These are phyloP conservation scores for Drosophila leontia DNA, from an alignment of 1,140 invertebrate species.

Conservation along the genomic window DNA sequence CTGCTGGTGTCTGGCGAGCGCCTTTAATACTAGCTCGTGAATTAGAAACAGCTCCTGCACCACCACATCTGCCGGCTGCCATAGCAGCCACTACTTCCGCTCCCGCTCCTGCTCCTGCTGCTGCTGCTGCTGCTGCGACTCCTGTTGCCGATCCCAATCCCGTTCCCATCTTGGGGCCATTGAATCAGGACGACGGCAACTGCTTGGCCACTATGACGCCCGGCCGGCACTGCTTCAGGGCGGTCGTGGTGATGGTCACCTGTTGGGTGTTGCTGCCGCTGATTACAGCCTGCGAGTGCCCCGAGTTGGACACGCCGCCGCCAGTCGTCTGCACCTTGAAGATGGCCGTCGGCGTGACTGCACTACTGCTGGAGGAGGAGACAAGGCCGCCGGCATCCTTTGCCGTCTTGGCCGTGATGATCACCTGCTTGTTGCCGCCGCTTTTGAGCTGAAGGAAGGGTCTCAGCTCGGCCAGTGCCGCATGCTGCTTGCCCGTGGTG, in stretches of 20 bases:
- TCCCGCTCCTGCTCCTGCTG: conserved; percentile 10
- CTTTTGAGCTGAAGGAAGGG: conserved; percentile 88
- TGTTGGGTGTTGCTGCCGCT: conserved; percentile 49
- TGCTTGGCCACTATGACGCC: conserved; percentile 95
- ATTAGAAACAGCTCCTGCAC: conserved; percentile 29
- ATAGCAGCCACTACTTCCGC: conserved; percentile 21
- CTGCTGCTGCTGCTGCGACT: neutral
- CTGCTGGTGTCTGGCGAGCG: conserved; percentile 47
- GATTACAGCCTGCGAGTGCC: conserved; percentile 36
- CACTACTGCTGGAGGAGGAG: conserved; percentile 33
- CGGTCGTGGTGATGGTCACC: conserved; percentile 85
- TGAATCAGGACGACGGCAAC: conserved; percentile 84
- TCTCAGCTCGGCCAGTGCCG: conserved; percentile 88
- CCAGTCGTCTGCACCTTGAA: conserved; percentile 76
- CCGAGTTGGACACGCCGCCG: neutral
- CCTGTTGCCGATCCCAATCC: conserved; percentile 12
- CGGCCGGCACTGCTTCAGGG: conserved; percentile 89
- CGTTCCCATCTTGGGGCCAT: conserved; percentile 47
- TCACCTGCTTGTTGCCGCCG: conserved; percentile 75
- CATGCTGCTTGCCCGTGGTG: conserved; percentile 86
- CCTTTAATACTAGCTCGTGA: conserved; percentile 66
- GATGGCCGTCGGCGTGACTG: conserved; percentile 76
- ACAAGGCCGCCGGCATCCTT: conserved; percentile 48
- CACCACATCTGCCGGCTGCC: conserved; percentile 32
- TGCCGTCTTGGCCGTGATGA: conserved; percentile 65